Conservation (phyloP, 2,888 invertebrate genomes). For the Trichogramma evanescens region DNA sequence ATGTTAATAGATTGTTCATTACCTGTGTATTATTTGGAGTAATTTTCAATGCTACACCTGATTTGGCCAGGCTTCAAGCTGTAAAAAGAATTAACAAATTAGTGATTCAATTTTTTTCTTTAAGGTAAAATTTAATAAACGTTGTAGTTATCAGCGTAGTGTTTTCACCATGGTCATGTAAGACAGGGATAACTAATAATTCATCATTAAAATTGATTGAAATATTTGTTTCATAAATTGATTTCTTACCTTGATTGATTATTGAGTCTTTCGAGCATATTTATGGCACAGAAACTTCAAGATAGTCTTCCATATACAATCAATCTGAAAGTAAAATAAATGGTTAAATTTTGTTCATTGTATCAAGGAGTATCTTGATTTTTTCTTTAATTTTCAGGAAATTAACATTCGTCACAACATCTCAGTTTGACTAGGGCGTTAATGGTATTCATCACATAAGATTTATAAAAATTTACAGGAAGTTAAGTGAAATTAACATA, state of each 20-base stretch:
- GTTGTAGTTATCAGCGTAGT: constrained; percentile 27
- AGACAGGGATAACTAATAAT: constrained; percentile 42
- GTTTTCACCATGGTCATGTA: constrained; percentile 36
- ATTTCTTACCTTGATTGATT: background rate
- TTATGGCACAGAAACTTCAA: background rate
- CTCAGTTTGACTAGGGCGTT: constrained; percentile 37
- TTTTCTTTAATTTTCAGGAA: constrained; percentile 9
- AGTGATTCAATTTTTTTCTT: background rate
- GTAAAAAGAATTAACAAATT: background rate
- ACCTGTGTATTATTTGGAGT: background rate
- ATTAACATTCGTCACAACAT: constrained; percentile 31
- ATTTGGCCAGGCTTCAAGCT: background rate
- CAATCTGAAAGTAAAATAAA: no score
- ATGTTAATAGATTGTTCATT: background rate
- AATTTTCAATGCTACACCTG: background rate
- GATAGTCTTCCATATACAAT: background rate
- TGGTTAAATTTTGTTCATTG: no score
- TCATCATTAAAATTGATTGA: constrained; percentile 27
- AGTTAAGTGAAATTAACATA: background rate
- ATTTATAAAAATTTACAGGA: background rate
- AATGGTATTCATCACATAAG: constrained; percentile 31
- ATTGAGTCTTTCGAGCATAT: background rate
- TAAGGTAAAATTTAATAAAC: background rate
- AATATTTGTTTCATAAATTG: background rate
- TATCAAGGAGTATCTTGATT: background rate